Base-by-base conservation (phyloP, 2,113 vertebrate genomes). In the Puntigrus tetrazona region DNA sequence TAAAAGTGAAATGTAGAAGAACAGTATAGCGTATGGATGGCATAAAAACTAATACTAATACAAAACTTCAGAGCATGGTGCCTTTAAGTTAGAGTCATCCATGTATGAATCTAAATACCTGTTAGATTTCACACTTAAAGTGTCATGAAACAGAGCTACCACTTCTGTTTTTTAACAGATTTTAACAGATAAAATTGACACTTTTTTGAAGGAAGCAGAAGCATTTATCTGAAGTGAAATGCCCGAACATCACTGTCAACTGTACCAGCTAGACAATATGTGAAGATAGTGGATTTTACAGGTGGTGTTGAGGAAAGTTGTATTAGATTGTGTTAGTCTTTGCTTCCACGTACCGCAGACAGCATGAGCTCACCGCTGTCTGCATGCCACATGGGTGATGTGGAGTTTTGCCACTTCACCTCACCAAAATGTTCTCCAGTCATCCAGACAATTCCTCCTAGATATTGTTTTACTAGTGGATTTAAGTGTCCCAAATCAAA, bases 331-430 rank as follows among this genome's bases (percentile, higher is more conserved):
- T 13, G 13, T 81, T 69, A 36, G 41, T 81, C 27, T 81, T 69
- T 20, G 27, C 61, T 81, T 81, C 41, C 59, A 31, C 27, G 11
- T 18, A 47, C 43, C 43, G 43, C 41, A 81, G 59, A 81, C 79
- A 50, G 41, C 38, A 81, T 81, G 79, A 81, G 79, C 63, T 81
- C 79, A 81, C 20, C 7, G 18, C 41, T 69, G 79, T 69, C 79
- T 81, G 79, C 43, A 69, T 20, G 11, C 79, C 79, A 81, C 79
- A 81, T 81, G 79, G 79, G 20, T 65, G 63, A 69, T 6, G 79
- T 45, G 25, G 13, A 79, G 25, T 79, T 63, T 65, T 65, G 57
- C 78, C 79, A 50, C 11, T 81, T 81, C 20, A n/a, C 2, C 25
- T 63, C 34, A 45, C 0, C 22, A 43, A 81, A 81, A 67, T 81